Evolutionary conservation across 2,797 vertebrate genomes (phyloP).

Genomic region (Anniella stebbinsi): DNA sequence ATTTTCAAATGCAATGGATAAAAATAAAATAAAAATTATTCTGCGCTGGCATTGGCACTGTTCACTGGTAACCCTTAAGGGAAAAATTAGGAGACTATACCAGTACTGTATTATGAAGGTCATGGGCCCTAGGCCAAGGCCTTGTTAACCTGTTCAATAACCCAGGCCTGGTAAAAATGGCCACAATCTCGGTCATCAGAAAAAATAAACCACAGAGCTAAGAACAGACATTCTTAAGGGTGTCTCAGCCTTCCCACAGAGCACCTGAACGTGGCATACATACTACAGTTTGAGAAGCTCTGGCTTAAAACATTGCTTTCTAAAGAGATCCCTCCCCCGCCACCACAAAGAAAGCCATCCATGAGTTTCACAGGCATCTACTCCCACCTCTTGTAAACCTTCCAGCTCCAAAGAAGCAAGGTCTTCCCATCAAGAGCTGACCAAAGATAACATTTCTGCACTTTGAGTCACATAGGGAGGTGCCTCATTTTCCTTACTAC

Average conservation of each 20-base stretch:
- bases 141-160: background rate
- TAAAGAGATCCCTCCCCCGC: background rate
- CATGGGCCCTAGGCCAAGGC: background rate
- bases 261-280: accelerated
- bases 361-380: background rate
- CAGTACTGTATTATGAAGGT: background rate
- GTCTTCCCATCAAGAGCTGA: constrained; percentile 52
- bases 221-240: background rate
- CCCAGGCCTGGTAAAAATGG: background rate
- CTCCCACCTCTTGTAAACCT: constrained; percentile 55
- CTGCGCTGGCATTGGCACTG: background rate
- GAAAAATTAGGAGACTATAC: background rate
- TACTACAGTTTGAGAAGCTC: background rate
- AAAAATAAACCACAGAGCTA: background rate
- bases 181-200: background rate
- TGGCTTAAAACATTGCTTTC: accelerated
- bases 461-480: constrained; percentile 78
- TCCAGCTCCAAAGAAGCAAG: constrained; percentile 31
- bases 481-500: constrained; percentile 66
- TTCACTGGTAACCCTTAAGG: background rate
- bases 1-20: background rate
- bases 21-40: background rate
- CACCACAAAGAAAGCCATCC: constrained; percentile 1
- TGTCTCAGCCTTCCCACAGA: background rate
- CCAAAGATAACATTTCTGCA: constrained; percentile 73